Conservation (phyloP, 2,888 invertebrate genomes). For the Linnaemya tessellans region DNA sequence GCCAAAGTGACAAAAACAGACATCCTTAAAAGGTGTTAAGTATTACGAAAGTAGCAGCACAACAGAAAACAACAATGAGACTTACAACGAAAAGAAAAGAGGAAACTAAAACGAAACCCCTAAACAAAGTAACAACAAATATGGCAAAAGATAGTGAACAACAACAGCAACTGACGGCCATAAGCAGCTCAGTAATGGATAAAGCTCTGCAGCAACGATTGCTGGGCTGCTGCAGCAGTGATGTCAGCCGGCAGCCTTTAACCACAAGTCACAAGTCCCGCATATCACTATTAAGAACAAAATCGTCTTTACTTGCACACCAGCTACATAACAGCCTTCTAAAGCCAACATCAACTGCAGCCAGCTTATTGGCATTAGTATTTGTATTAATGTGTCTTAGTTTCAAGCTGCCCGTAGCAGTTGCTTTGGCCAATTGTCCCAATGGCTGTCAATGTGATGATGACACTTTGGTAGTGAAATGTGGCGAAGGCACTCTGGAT, state of each 20-base stretch:
- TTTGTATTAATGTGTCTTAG: conserved; percentile 73
- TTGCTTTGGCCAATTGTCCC: conserved; percentile 90
- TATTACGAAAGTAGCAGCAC: conserved; percentile 4
- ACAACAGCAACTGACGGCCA: conserved; percentile 8
- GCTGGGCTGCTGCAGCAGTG: not conserved
- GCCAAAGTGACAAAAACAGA: conserved; percentile 22
- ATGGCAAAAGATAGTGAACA: conserved; percentile 15
- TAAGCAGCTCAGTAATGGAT: conserved; percentile 30
- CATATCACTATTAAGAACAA: not conserved
- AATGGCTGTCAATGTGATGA: conserved; percentile 94
- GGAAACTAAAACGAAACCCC: conserved; percentile 35
- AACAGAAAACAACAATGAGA: conserved; percentile 61
- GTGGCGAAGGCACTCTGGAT: conserved; percentile 93
- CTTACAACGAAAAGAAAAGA: conserved; percentile 69
- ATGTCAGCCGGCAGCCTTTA: not conserved
- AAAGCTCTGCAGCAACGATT: conserved; percentile 60
- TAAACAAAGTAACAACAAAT: conserved; percentile 29
- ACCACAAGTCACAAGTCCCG: conserved; percentile 36
- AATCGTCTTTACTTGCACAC: not conserved
- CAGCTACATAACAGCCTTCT: not conserved
- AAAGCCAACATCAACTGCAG: not conserved
- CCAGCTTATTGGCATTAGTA: conserved; percentile 73
- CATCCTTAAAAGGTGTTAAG: conserved; percentile 1
- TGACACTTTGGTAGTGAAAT: conserved; percentile 93
- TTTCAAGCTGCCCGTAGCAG: conserved; percentile 72